phyloP scores from a whole-genome alignment of 2,888 invertebrate species.

The Byasa hedistus region DNA sequence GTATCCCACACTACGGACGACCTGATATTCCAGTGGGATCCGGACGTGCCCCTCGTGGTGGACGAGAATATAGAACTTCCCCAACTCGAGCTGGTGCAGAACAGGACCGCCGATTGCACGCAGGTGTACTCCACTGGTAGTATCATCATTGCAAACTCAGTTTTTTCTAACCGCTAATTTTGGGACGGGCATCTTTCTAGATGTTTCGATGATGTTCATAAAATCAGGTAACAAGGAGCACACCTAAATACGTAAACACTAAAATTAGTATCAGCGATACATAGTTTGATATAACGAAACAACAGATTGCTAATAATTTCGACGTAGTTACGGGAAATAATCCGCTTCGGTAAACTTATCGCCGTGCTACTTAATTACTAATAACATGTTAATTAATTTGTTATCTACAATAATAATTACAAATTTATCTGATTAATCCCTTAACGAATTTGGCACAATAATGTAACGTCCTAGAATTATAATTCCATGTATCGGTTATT shows the following conservation, averaged over 20 bases:
- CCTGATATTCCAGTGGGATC: conserved; percentile 96
- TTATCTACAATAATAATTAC: conserved; percentile 12
- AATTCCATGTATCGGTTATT: background rate
- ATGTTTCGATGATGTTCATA: no score
- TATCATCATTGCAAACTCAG: no score
- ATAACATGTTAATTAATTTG: conserved; percentile 22
- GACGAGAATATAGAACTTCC: conserved; percentile 94
- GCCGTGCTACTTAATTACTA: conserved; percentile 3
- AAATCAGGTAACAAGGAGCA: no score
- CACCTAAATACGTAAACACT: no score
- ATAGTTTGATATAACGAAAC: no score
- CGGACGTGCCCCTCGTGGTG: conserved; percentile 92
- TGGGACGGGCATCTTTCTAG: no score
- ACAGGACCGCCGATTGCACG: conserved; percentile 93
- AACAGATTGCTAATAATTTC: conserved; percentile 15
- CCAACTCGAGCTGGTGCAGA: conserved; percentile 91
- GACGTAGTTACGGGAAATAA: background rate
- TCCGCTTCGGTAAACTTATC: background rate
- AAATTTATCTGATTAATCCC: conserved; percentile 23
- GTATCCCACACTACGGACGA: conserved; percentile 97
- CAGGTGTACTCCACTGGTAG: conserved; percentile 94
- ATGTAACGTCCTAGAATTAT: background rate
- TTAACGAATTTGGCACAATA: conserved; percentile 15
- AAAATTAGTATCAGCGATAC: no score
- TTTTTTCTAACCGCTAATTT: no score